Conservation (phyloP, 2,888 invertebrate genomes). For the Xylota sylvarum region DNA sequence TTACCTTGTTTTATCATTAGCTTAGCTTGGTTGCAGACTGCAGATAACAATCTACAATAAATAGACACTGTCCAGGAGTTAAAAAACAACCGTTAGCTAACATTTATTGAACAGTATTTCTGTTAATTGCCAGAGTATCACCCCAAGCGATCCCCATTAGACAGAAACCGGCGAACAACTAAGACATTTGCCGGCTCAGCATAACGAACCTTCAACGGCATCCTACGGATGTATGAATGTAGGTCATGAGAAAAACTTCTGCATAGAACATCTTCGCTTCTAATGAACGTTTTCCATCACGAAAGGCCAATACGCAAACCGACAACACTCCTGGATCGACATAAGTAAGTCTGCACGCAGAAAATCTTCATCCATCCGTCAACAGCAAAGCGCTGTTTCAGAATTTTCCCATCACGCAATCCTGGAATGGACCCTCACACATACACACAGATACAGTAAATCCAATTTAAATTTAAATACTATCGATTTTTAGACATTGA, state of each 20-base stretch:
- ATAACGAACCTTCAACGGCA: constrained; percentile 8
- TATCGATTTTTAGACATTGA: constrained; percentile 41
- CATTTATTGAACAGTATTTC: not conserved
- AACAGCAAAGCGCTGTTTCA: not conserved
- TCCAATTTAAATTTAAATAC: constrained; percentile 43
- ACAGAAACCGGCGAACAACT: not conserved
- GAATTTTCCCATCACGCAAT: constrained; percentile 29
- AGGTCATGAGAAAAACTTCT: constrained; percentile 52
- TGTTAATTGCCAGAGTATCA: constrained; percentile 11
- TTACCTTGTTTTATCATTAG: no score
- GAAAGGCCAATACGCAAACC: not conserved
- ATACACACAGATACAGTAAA: not conserved
- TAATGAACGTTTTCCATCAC: constrained; percentile 20
- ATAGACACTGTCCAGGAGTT: no score
- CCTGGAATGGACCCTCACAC: not conserved
- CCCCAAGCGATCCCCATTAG: not conserved
- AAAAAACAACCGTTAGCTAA: no score
- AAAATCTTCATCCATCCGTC: constrained; percentile 19
- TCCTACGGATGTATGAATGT: not conserved
- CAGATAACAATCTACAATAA: no score
- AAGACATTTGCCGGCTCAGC: constrained; percentile 24
- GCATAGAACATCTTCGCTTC: constrained; percentile 10
- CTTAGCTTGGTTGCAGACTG: no score
- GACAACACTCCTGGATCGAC: constrained; percentile 7
- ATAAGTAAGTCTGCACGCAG: not conserved